Base-by-base conservation (phyloP, 2,888 invertebrate species). In the Polyploca ridens region DNA sequence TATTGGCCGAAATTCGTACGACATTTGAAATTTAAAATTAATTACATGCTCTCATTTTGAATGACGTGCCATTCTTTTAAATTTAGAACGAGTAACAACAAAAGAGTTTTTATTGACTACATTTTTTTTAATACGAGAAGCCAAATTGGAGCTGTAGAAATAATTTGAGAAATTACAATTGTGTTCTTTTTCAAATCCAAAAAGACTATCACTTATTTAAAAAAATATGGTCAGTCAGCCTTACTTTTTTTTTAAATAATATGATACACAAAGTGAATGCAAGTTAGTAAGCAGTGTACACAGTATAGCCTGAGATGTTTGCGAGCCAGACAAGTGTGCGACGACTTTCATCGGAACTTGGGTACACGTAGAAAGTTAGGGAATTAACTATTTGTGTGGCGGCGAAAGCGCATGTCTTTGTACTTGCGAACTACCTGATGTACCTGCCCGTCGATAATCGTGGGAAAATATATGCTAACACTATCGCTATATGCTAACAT, bases 1-100 rank as follows among this genome's bases (percentile, higher is more conserved):
- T 84, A 84, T 85, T 86, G 86, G 85, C 85, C 83, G 83, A 89
- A 89, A 87, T 89, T 87, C 82, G 76, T 82, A 83, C 78, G 82
- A 82, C 82, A 82, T 77, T 82, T 74, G 74, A 74, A 80, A 77
- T 81, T 77, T 67, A 68, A 75, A 73, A 75, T 62, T 65, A 64
- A 61, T 54, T 44, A 58, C 63, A 35, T 66, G 65, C 62, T 64
- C 69, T 67, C 64, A 63, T 65, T 69, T 64, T 38, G 1, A 38
- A 57, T 62, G 65, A 61, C 61, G 61, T 41, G 13, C 33, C 41
- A 60, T 60, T 49, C 33, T n/a, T 62, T 62, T 41, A 46, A 33
- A 63, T 65, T 62, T 61, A 62, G 63, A 64, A 16, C 38, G 38
- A n/a, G 11, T 0, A 58, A 58, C 14, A 58, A 58, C 54, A 19